phyloP scores from a whole-genome alignment of 1,140 invertebrate species.

The Cephus cinctus region DNA sequence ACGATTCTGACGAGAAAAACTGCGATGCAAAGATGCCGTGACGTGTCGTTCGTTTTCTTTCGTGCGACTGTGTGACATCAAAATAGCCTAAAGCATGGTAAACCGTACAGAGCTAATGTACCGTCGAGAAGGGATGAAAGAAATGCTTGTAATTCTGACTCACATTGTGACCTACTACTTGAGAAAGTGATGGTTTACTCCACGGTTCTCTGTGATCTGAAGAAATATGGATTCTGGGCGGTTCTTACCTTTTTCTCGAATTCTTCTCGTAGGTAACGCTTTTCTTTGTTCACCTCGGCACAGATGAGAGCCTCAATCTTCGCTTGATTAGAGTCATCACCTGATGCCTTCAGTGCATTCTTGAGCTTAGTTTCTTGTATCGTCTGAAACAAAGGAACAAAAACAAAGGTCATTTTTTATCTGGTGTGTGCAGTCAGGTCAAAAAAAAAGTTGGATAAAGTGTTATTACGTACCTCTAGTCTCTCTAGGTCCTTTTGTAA shows the following conservation, averaged over 20 bases:
- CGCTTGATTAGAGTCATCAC: slow-evolving; percentile 46
- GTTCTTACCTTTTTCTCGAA: slow-evolving; percentile 41
- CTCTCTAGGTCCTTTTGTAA: slow-evolving; percentile 73
- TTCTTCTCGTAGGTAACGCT: slow-evolving; percentile 35
- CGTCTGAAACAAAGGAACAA: slow-evolving; percentile 55
- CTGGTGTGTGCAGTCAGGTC: slow-evolving; percentile 1
- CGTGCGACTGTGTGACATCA: no score
- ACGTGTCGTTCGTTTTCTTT: no score
- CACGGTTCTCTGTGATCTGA: no score
- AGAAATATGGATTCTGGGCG: no score
- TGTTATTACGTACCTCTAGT: slow-evolving; percentile 47
- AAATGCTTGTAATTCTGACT: no score
- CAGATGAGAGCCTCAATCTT: slow-evolving; percentile 38
- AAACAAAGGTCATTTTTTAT: slow-evolving; percentile 10
- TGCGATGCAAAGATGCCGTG: no score
- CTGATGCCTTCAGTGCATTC: slow-evolving; percentile 61
- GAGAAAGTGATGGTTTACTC: no score
- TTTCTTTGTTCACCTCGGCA: slow-evolving; percentile 42
- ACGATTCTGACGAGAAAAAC: no score
- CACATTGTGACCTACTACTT: no score
- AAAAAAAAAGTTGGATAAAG: not conserved
- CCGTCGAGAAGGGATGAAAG: no score
- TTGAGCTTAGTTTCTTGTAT: slow-evolving; percentile 63
- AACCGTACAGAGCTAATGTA: no score
- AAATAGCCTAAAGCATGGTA: no score